phyloP scores from a whole-genome alignment of 2,888 invertebrate species.

The Macrosoma leucophasiata region DNA sequence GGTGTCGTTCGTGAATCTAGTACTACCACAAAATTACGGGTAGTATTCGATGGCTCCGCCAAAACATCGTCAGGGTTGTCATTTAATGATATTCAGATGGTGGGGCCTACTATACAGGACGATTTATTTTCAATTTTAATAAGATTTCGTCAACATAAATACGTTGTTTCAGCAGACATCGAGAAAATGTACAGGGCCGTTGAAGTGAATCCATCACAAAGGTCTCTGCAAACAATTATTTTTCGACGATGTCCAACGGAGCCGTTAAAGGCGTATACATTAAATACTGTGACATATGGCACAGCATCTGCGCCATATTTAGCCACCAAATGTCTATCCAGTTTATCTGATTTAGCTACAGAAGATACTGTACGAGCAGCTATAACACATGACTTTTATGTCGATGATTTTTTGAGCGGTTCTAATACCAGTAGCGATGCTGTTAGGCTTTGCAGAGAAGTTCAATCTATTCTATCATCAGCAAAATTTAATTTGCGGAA shows the following conservation, averaged over 20 bases:
- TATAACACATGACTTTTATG: constrained; percentile 20
- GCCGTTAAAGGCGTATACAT: constrained; percentile 17
- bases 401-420: constrained; percentile 25
- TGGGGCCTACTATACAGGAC: constrained; percentile 24
- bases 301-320: constrained; percentile 24
- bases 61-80: constrained; percentile 20
- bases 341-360: constrained; percentile 12
- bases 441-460: constrained; percentile 15
- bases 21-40: constrained; percentile 25
- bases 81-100: constrained; percentile 19
- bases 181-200: constrained; percentile 17
- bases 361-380: constrained; percentile 6
- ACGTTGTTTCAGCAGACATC: constrained; percentile 20
- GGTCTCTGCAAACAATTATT: constrained; percentile 24
- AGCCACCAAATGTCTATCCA: constrained; percentile 22
- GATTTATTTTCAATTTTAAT: constrained; percentile 21
- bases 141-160: constrained; percentile 21
- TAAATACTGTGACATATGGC: constrained; percentile 26
- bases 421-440: constrained; percentile 5
- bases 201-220: constrained; percentile 7
- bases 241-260: constrained; percentile 16
- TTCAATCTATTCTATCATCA: constrained; percentile 13
- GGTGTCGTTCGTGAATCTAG: constrained; percentile 25
- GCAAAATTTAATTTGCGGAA: constrained; percentile 24
- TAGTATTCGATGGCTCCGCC: constrained; percentile 30